Conservation (phyloP, 92 coral and sea anemone species). For the Ricordea florida region DNA sequence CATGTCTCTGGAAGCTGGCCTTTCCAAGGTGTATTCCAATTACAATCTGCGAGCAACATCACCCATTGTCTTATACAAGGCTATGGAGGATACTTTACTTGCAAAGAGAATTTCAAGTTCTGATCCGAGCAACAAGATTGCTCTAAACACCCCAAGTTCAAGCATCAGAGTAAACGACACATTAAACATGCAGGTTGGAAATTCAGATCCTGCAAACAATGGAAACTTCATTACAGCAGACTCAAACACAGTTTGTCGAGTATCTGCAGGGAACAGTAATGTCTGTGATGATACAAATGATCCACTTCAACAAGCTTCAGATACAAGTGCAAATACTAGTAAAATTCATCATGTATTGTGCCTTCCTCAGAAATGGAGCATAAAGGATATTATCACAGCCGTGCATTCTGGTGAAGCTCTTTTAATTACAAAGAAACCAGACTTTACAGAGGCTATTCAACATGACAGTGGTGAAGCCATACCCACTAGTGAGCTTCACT, state of each 20-base stretch:
- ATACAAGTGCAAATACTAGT: too few species aligned
- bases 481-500: not conserved
- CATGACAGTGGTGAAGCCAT: not conserved
- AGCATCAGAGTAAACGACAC: not conserved
- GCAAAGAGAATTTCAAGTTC: not conserved
- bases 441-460: not conserved
- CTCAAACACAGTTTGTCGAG: not conserved
- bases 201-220: not conserved
- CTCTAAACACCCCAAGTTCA: conserved; percentile 1
- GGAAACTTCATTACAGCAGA: not conserved
- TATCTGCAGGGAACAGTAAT: not conserved
- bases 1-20: conserved; percentile 72
- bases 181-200: not conserved
- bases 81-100: conserved; percentile 45
- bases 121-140: conserved; percentile 7
- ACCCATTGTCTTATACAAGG: conserved; percentile 74
- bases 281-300: not conserved
- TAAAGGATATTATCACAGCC: conserved; percentile 69
- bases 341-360: conserved; percentile 74
- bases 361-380: conserved; percentile 74
- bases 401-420: conserved; percentile 79
- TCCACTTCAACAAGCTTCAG: too few species aligned
- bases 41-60: conserved; percentile 82
- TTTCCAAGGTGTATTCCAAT: conserved; percentile 65
- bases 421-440: conserved; percentile 53